phyloP scores from a whole-genome alignment of 2,888 invertebrate species.

The Sussaba pulchella region DNA sequence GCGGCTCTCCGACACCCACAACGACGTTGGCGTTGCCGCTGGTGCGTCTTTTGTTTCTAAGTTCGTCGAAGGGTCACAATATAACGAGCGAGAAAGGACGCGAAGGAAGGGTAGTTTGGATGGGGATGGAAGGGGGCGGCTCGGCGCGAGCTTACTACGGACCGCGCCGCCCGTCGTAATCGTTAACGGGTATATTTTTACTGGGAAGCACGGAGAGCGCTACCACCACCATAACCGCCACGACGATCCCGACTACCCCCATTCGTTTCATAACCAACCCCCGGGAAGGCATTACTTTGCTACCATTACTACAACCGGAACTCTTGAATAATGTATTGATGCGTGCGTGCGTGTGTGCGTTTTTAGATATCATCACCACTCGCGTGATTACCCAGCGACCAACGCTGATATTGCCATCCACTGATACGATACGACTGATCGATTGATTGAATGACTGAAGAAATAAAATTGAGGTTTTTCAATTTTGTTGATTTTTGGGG shows the following conservation, averaged over 20 bases:
- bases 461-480: too few relatives aligned
- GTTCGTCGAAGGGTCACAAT: conserved; percentile 81
- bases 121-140: conserved; percentile 46
- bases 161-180: conserved; percentile 74
- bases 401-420: too few relatives aligned
- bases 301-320: conserved; percentile 17
- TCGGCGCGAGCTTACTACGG: conserved; percentile 12
- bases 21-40: conserved; percentile 41
- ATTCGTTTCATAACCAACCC: conserved; percentile 15
- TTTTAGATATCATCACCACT: background rate
- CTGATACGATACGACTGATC: too few relatives aligned
- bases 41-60: conserved; percentile 68
- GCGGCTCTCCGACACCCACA: too few relatives aligned
- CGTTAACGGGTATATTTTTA: conserved; percentile 82
- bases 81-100: conserved; percentile 76
- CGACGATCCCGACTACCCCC: conserved; percentile 29
- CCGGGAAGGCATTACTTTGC: conserved; percentile 25
- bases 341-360: background rate
- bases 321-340: conserved; percentile 5
- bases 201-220: conserved; percentile 66
- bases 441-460: too few relatives aligned
- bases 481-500: too few relatives aligned
- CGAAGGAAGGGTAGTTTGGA: conserved; percentile 70
- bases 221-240: conserved; percentile 33
- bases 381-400: background rate